Evolutionary conservation across 2,888 invertebrate genomes (phyloP).

Genomic region (Andrena haemorrhoa): DNA sequence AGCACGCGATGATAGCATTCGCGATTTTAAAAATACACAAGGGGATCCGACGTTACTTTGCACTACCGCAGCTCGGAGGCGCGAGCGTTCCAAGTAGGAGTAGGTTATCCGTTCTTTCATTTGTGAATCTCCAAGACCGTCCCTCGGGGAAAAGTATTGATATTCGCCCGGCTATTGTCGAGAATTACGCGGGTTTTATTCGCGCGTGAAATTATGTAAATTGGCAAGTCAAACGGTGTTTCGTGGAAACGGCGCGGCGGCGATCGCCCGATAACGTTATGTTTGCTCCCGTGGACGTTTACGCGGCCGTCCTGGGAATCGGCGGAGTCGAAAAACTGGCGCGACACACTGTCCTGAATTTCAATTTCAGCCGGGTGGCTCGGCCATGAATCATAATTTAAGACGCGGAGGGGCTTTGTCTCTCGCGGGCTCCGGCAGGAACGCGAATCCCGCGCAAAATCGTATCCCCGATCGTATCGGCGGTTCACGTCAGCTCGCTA

Average conservation of each 20-base stretch:
- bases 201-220: slow-evolving; percentile 45
- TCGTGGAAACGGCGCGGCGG: slow-evolving; percentile 16
- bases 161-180: background rate
- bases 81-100: background rate
- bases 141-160: background rate
- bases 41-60: background rate
- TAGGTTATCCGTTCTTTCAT: background rate
- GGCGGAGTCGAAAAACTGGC: slow-evolving; percentile 48
- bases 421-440: slow-evolving; percentile 29
- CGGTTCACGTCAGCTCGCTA: slow-evolving; percentile 21
- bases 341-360: slow-evolving; percentile 35
- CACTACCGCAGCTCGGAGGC: background rate
- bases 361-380: slow-evolving; percentile 25
- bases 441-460: slow-evolving; percentile 35
- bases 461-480: slow-evolving; percentile 52
- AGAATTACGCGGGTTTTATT: slow-evolving; percentile 25
- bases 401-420: slow-evolving; percentile 36
- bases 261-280: slow-evolving; percentile 25
- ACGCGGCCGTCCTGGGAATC: slow-evolving; percentile 25
- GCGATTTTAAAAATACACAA: slow-evolving; percentile 7
- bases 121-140: background rate
- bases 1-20: slow-evolving; percentile 1
- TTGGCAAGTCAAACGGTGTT: slow-evolving; percentile 19
- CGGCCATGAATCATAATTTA: slow-evolving; percentile 55
- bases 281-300: slow-evolving; percentile 15